Evolutionary conservation across 2,797 vertebrate species (phyloP).

Genomic region (Oreortyx pictus): DNA sequence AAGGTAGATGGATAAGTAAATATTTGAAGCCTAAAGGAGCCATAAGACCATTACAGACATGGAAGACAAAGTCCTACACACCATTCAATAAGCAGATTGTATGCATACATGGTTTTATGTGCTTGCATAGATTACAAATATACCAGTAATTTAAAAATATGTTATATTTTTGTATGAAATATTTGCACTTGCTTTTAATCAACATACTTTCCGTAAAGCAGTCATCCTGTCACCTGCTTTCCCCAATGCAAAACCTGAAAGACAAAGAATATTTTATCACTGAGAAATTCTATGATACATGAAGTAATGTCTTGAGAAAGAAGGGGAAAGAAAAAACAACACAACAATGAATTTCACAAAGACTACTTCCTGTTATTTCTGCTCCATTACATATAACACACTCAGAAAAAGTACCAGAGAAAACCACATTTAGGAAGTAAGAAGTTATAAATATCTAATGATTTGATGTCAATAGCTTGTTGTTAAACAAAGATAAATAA

Average conservation of each 20-base stretch:
- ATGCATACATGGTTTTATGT: not conserved
- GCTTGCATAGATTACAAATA: not conserved
- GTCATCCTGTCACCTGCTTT: slow-evolving; percentile 88
- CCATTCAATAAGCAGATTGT: not conserved
- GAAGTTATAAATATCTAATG: not conserved
- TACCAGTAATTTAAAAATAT: not conserved
- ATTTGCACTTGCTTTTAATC: not conserved
- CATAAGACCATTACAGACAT: not conserved
- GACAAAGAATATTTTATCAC: slow-evolving; percentile 18
- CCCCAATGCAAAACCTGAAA: slow-evolving; percentile 92
- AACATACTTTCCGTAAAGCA: slow-evolving; percentile 91
- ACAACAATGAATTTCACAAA: not conserved
- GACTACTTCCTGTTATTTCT: not conserved
- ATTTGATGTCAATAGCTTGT: not conserved
- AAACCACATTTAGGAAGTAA: not conserved
- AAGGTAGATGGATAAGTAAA: not conserved
- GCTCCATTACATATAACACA: not conserved
- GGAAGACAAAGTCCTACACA: not conserved
- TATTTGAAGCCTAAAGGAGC: not conserved
- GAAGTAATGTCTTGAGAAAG: not conserved
- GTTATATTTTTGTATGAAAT: not conserved
- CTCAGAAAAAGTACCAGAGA: not conserved
- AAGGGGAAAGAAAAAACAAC: not conserved
- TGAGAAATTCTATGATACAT: not conserved
- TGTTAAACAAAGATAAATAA: not conserved